Evolutionary conservation across 2,888 invertebrate genomes (phyloP).

Genomic region (Cepaea hortensis): DNA sequence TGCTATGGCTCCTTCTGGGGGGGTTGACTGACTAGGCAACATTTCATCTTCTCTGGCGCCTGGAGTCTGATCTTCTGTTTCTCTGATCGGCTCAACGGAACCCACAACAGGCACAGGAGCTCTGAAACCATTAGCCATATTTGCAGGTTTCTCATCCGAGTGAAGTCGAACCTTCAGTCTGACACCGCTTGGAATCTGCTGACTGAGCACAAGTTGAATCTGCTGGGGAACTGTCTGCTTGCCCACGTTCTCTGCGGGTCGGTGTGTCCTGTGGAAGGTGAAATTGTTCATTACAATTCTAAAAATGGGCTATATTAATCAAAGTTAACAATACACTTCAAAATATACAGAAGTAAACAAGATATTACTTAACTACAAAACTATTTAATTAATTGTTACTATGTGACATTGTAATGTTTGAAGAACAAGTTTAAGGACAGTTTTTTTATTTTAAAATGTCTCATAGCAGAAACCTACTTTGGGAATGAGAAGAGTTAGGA

Average conservation of each 20-base stretch:
- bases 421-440: too few species aligned
- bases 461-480: too few species aligned
- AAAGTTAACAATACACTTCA: background rate
- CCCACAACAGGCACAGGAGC: background rate
- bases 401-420: too few species aligned
- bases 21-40: background rate
- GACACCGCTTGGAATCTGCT: constrained; percentile 22
- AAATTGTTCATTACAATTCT: background rate
- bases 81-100: too few species aligned
- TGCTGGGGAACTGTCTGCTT: background rate
- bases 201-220: background rate
- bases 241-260: background rate
- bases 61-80: too few species aligned
- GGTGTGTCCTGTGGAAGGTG: background rate
- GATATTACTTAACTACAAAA: too few species aligned
- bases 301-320: too few species aligned
- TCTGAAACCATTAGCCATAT: background rate
- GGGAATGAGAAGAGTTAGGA: too few species aligned
- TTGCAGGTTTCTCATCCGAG: background rate
- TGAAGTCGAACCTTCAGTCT: background rate
- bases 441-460: too few species aligned
- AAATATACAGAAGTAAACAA: background rate
- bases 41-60: too few species aligned
- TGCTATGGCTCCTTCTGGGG: background rate
- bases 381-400: too few species aligned